A percentile compares a stretch with the other conserved stretches of the same genome.
Evolutionary conservation across 2,113 vertebrate genomes (phyloP).

Genomic region (Mesocricetus auratus): DNA sequence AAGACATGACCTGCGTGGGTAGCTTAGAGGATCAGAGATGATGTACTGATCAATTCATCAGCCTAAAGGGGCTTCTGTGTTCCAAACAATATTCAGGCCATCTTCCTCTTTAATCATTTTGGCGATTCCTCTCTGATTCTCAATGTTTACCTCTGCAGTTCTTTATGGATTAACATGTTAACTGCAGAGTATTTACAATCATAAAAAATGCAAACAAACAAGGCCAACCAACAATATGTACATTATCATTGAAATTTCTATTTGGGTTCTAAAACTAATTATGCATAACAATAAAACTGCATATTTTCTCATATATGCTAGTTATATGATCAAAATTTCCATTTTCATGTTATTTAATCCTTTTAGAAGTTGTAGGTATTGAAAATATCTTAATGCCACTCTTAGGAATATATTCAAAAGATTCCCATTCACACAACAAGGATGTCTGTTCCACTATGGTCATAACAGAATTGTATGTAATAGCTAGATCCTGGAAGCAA

Average conservation of each 20-base stretch:
- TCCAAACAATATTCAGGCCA: neutral
- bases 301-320: neutral
- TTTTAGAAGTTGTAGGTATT: neutral
- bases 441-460: no score
- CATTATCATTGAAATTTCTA: neutral
- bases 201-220: neutral
- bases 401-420: no score
- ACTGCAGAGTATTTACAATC: neutral
- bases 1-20: neutral
- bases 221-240: neutral
- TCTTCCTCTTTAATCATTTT: neutral
- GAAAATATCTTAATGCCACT: neutral
- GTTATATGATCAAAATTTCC: neutral
- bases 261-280: constrained; percentile 12
- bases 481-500: no score
- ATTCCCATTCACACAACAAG: no score
- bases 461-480: no score
- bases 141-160: neutral
- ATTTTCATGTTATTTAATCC: neutral
- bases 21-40: neutral
- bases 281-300: neutral
- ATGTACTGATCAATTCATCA: neutral
- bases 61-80: neutral
- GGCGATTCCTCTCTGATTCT: neutral
- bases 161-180: neutral